A percentile compares a stretch with the other conserved stretches of the same genome.
phyloP scores from a whole-genome alignment of 2,797 vertebrate genomes.

The Protosalanx chinensis region DNA sequence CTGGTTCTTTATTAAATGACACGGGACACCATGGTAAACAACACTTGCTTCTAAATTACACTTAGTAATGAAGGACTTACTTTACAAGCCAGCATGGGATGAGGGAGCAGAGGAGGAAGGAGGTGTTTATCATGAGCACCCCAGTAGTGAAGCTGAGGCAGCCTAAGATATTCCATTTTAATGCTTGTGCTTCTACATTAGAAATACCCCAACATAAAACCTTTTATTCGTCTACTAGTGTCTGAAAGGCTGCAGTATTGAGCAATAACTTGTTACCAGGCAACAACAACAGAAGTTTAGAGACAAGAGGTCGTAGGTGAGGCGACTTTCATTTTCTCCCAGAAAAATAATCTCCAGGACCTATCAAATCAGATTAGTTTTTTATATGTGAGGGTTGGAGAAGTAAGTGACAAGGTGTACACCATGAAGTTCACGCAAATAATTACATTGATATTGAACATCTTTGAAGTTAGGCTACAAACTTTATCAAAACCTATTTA shows the following conservation, averaged over 20 bases:
- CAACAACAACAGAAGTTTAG: slow-evolving; percentile 56
- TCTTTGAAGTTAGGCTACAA: neutral
- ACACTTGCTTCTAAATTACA: neutral
- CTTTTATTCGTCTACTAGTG: slow-evolving; percentile 46
- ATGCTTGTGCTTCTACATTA: slow-evolving; percentile 52
- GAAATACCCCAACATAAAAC: slow-evolving; percentile 51
- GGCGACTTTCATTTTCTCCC: slow-evolving; percentile 58
- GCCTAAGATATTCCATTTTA: slow-evolving; percentile 23
- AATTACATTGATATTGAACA: neutral
- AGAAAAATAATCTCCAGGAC: slow-evolving; percentile 53
- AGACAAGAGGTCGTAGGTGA: slow-evolving; percentile 58
- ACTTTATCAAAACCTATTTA: no score
- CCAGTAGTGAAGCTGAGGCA: neutral
- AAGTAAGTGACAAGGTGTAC: slow-evolving; percentile 17
- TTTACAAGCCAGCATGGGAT: neutral
- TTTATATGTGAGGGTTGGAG: slow-evolving; percentile 23
- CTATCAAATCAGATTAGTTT: slow-evolving; percentile 49
- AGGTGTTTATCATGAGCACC: neutral
- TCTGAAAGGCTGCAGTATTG: slow-evolving; percentile 56
- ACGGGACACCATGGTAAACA: neutral
- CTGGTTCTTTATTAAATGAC: neutral
- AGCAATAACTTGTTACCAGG: slow-evolving; percentile 74
- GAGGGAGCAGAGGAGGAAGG: neutral
- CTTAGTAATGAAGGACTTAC: neutral
- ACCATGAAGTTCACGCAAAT: neutral